These are phyloP conservation scores for Aegotheles bennettii DNA, from an alignment of 2,113 vertebrate genomes.

Conservation along the genomic window DNA sequence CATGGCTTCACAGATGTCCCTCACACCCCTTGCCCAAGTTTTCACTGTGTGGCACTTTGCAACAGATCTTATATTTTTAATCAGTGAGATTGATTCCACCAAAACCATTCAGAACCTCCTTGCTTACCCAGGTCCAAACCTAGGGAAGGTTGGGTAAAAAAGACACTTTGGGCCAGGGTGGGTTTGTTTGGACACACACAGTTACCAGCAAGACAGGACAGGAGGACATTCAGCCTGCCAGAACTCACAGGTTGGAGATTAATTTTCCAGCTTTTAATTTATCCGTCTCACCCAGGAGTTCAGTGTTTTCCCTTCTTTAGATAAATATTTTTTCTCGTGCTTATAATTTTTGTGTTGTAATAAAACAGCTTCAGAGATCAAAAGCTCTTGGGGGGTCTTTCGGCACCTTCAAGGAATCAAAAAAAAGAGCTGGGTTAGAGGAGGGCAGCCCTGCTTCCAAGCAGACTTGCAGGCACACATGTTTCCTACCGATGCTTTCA, in stretches of 20 bases:
- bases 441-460: background rate
- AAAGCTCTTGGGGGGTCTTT: constrained; percentile 54
- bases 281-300: background rate
- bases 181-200: background rate
- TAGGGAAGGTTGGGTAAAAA: background rate
- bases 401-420: constrained; percentile 10
- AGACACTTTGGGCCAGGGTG: background rate
- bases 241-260: background rate
- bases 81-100: background rate
- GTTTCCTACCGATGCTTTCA: background rate
- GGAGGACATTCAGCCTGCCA: background rate
- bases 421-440: background rate
- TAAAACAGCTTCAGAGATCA: constrained; percentile 50
- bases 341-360: constrained; percentile 30
- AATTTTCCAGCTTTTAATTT: constrained; percentile 2
- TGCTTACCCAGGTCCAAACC: background rate
- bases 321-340: constrained; percentile 25
- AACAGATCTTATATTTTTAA: background rate
- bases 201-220: background rate
- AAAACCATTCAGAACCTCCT: background rate
- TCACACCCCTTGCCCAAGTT: background rate
- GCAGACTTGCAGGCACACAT: background rate
- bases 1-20: background rate
- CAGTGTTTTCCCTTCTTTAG: background rate
- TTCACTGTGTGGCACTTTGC: background rate